A percentile compares a stretch with the other conserved stretches of the same genome.
phyloP scores from a whole-genome alignment of 2,113 vertebrate genomes.

The Dromaius novaehollandiae region DNA sequence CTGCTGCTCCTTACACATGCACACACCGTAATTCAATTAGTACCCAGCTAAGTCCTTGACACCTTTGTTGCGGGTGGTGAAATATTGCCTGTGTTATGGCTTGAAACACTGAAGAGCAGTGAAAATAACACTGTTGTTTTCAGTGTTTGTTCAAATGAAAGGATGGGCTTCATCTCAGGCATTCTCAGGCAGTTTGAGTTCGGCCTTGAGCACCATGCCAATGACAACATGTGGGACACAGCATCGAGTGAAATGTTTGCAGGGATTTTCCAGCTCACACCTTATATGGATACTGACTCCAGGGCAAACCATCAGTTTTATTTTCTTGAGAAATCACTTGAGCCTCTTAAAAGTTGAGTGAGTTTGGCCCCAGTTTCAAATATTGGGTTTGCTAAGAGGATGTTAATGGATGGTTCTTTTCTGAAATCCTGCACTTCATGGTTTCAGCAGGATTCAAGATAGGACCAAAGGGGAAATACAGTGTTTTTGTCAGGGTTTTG shows the following conservation, averaged over 20 bases:
- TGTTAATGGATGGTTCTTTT: not conserved
- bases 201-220: not conserved
- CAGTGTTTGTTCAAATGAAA: not conserved
- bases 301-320: not conserved
- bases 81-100: not conserved
- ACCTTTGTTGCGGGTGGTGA: not conserved
- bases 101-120: not conserved
- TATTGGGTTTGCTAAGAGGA: not conserved
- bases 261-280: not conserved
- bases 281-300: not conserved
- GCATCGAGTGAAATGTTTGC: not conserved
- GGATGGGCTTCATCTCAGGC: not conserved
- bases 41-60: not conserved
- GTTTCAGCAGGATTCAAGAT: not conserved
- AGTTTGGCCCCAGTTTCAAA: not conserved
- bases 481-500: not conserved
- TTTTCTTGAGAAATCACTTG: not conserved
- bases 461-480: rapidly evolving
- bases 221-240: not conserved
- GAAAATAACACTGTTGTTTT: no score
- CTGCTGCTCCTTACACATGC: not conserved
- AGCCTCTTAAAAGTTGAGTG: not conserved
- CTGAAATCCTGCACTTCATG: not conserved
- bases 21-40: not conserved
- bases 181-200: not conserved